Conservation (phyloP, 2,797 vertebrate species). For the Peromyscus aztecus region DNA sequence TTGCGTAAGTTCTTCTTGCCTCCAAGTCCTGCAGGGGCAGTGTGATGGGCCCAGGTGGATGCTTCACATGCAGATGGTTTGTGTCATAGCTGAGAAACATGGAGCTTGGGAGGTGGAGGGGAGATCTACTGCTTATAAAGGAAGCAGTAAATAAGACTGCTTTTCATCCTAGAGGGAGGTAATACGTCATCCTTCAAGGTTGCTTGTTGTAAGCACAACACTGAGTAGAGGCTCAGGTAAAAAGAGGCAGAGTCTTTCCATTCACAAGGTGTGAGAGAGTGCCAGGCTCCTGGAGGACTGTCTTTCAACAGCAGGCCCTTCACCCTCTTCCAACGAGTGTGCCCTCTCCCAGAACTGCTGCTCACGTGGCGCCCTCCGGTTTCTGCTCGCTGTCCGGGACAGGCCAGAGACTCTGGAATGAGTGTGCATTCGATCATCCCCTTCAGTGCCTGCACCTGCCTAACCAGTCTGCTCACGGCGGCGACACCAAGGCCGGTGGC, state of each 20-base stretch:
- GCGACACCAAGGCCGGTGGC: accelerated
- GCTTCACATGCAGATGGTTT: not conserved
- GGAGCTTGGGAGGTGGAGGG: not conserved
- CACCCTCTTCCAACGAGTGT: not conserved
- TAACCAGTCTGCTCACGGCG: not conserved
- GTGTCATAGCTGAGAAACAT: not conserved
- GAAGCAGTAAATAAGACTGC: not conserved
- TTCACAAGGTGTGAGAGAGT: not conserved
- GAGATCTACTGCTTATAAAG: not conserved
- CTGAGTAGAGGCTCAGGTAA: not conserved
- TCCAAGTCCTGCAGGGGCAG: not conserved
- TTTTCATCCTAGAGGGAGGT: not conserved
- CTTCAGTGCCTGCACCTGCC: not conserved
- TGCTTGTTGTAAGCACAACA: not conserved
- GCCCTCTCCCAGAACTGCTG: not conserved
- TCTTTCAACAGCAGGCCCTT: not conserved
- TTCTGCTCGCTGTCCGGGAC: not conserved
- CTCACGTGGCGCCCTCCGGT: no score
- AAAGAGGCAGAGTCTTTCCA: not conserved
- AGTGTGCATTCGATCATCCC: not conserved
- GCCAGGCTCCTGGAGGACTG: not conserved
- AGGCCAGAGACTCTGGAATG: not conserved
- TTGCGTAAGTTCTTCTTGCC: not conserved
- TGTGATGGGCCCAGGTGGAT: not conserved
- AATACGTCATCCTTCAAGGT: not conserved